Evolutionary conservation across 1,140 invertebrate species (phyloP).

Genomic region (Helicoverpa armigera): DNA sequence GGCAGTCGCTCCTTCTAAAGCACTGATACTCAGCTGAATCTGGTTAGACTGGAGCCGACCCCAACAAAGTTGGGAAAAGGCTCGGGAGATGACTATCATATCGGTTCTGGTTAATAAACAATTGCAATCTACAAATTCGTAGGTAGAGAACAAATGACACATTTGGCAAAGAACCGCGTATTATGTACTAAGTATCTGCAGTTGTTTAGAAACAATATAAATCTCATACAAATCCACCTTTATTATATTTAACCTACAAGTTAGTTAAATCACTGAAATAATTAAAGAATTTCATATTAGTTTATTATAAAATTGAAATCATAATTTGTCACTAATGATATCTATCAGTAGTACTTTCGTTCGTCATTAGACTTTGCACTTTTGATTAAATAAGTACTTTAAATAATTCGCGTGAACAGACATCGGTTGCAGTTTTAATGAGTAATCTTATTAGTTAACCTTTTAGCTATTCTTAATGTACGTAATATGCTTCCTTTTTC

Average conservation of each 20-base stretch:
- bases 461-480: not conserved
- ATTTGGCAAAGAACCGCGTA: not conserved
- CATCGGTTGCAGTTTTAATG: not conserved
- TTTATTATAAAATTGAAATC: not conserved
- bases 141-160: slow-evolving; percentile 6
- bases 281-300: not conserved
- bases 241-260: not conserved
- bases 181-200: not conserved
- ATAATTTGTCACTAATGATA: not conserved
- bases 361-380: not conserved
- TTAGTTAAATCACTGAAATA: not conserved
- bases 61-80: too few species aligned
- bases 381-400: slow-evolving; percentile 6
- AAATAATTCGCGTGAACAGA: not conserved
- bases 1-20: too few species aligned
- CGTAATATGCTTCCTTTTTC: too few species aligned
- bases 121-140: not conserved
- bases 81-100: too few species aligned
- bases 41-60: too few species aligned
- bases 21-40: too few species aligned
- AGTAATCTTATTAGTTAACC: not conserved
- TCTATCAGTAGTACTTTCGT: not conserved
- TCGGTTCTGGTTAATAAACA: too few species aligned
- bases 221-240: not conserved
- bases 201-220: not conserved